These are phyloP conservation scores for Eupithecia insigniata DNA, from an alignment of 2,888 invertebrate species.

Conservation along the genomic window DNA sequence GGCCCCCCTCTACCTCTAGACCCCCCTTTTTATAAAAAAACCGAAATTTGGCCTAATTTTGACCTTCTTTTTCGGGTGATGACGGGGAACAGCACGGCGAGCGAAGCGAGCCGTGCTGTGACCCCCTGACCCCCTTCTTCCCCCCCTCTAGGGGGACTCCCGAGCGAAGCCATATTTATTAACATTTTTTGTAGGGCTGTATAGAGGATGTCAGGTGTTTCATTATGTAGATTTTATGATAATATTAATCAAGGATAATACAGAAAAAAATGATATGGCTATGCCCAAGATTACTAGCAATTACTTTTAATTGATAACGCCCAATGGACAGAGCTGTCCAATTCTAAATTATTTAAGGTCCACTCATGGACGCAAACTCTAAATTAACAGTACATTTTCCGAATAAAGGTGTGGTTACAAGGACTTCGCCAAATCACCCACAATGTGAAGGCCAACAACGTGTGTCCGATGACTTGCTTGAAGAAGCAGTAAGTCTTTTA, in stretches of 20 bases:
- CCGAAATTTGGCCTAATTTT: too few relatives aligned
- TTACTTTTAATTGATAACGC: background rate
- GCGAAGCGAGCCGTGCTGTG: too few relatives aligned
- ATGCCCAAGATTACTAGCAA: background rate
- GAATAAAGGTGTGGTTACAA: conserved; percentile 95
- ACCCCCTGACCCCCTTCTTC: too few relatives aligned
- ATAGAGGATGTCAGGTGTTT: too few relatives aligned
- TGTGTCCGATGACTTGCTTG: conserved; percentile 99
- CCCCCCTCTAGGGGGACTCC: too few relatives aligned
- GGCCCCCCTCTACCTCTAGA: too few relatives aligned
- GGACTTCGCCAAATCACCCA: conserved; percentile 97
- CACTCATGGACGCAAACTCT: background rate
- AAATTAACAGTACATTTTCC: conserved; percentile 37
- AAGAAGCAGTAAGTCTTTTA: conserved; percentile 97
- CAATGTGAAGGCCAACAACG: conserved; percentile 99
- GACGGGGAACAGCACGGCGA: too few relatives aligned
- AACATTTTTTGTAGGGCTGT: too few relatives aligned
- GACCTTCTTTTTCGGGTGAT: too few relatives aligned
- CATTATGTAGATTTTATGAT: background rate
- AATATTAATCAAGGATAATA: background rate
- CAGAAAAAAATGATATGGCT: background rate
- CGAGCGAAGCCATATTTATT: too few relatives aligned
- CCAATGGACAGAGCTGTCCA: background rate
- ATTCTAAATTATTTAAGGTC: background rate
- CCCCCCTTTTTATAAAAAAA: too few relatives aligned